Evolutionary conservation across 2,888 invertebrate species (phyloP), one percentile per base, ranked within the genome.

Genomic region (Tuta absoluta): DNA sequence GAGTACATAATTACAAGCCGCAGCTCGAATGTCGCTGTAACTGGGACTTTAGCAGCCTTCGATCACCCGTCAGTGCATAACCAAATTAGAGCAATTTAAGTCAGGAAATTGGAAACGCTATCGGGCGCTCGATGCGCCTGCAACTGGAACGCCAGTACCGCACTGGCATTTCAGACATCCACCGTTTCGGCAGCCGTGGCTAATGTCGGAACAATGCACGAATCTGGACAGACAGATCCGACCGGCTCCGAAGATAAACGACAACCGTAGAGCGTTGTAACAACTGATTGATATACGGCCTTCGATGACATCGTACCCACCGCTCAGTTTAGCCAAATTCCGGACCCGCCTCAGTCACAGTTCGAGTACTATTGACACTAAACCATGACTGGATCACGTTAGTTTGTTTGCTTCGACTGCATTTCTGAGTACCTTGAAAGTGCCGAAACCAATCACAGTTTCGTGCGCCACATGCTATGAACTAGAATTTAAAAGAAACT

Each of bases 51-150:
- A 80, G 81, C 77, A 81, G 79, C 79, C 82, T 87, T 86, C 87
- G 85, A 88, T 89, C 86, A 87, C 77, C 83, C 85, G 87, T 86
- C 89, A 87, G 85, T 80, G 81, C 84, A 89, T 89, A 89, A 89
- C 88, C 86, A 86, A 91, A 91, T 91, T 91, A 90, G 88, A 88
- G 87, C 89, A 91, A 91, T 91, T 90, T 90, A 87, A 89, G 88
- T 88, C 90, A 88, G 91, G 91, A 91, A 91, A 91, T 91, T 90
- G 91, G 89, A 86, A 90, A 85, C 84, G 85, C 85, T 89, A 90
- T 89, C 89, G 86, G 84, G 81, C 82, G 83, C 80, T 79, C 85
- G 82, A 76, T 85, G 84, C 84, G 78, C 82, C 76, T 83, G 84
- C 85, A 84, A 56, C 56, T 76, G 79, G 84, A 83, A 84, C 85